Conservation (phyloP, 2,888 invertebrate genomes). For the Dasysyrphus albostriatus region DNA sequence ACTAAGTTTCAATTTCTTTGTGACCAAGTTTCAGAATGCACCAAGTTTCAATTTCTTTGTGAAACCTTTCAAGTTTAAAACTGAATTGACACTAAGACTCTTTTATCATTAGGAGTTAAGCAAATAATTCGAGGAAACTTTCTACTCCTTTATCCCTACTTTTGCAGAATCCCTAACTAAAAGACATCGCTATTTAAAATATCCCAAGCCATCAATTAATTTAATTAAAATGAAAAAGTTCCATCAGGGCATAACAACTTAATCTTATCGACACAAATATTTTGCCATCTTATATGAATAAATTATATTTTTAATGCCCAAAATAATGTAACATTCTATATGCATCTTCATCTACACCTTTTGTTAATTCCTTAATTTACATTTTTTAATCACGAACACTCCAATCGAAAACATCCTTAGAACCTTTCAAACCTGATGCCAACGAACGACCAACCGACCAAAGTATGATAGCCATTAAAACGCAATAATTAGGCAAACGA, state of each 20-base stretch:
- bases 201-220: not conserved
- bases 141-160: no score
- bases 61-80: no score
- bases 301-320: conserved; percentile 6
- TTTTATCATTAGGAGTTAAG: no score
- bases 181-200: not conserved
- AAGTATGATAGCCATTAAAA: not conserved
- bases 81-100: no score
- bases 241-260: not conserved
- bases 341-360: not conserved
- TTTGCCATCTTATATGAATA: not conserved
- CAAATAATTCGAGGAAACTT: no score
- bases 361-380: conserved; percentile 1
- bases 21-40: no score
- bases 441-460: not conserved
- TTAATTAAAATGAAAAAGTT: conserved; percentile 6
- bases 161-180: not conserved
- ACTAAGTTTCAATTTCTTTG: no score
- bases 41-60: no score
- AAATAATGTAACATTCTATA: not conserved
- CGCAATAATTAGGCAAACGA: conserved; percentile 19
- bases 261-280: not conserved
- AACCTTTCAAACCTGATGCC: not conserved
- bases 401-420: not conserved
- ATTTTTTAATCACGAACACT: conserved; percentile 3